A percentile compares a stretch with the other conserved stretches of the same genome.
Conservation (phyloP, 2,888 invertebrate genomes). For the Lissonota sp. region DNA sequence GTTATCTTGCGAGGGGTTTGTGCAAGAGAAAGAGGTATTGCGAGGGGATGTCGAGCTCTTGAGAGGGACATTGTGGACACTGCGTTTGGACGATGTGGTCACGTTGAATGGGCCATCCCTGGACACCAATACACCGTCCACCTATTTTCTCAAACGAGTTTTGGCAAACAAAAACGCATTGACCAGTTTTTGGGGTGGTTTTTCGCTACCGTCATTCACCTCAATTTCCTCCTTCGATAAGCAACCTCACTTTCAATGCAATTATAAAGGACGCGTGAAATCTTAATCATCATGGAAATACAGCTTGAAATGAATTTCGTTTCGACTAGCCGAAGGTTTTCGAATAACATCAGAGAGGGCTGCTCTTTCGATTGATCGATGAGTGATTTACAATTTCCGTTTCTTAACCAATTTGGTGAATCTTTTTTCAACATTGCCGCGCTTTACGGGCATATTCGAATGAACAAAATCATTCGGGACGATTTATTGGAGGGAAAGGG, state of each 20-base stretch:
- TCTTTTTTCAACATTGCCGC: background rate
- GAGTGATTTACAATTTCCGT: background rate
- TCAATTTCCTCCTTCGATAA: constrained; percentile 42
- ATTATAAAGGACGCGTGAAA: background rate
- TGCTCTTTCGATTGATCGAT: constrained; percentile 11
- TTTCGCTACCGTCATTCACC: constrained; percentile 16
- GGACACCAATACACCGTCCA: constrained; percentile 77
- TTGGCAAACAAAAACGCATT: constrained; percentile 31
- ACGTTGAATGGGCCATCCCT: constrained; percentile 80
- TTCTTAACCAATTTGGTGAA: background rate
- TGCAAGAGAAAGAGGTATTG: constrained; percentile 14
- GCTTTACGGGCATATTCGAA: background rate
- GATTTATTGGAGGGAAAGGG: constrained; percentile 8
- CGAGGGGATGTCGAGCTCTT: constrained; percentile 57
- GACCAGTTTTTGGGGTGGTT: constrained; percentile 22
- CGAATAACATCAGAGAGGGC: background rate
- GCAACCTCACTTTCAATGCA: constrained; percentile 24
- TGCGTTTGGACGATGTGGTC: constrained; percentile 78
- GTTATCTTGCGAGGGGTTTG: constrained; percentile 10
- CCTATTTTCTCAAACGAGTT: background rate
- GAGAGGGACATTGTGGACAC: constrained; percentile 74
- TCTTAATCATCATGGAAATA: background rate
- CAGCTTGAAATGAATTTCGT: background rate
- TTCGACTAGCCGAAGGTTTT: background rate
- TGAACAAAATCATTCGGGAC: background rate